phyloP scores from a whole-genome alignment of 2,797 vertebrate species.

The Chelmon rostratus region DNA sequence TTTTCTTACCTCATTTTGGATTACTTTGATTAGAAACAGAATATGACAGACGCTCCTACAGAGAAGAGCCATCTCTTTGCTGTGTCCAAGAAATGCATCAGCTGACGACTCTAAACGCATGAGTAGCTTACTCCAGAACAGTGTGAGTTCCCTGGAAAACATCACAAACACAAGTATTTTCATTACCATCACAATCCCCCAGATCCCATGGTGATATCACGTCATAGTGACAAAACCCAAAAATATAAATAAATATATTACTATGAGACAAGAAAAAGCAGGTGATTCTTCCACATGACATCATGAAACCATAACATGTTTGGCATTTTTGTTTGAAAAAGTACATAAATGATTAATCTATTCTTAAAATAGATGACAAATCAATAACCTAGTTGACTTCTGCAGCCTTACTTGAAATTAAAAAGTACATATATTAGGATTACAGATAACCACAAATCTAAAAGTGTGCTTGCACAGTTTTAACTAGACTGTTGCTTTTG shows the following conservation, averaged over 20 bases:
- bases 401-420: not conserved
- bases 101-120: slow-evolving; percentile 95
- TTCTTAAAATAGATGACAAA: not conserved
- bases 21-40: slow-evolving; percentile 99
- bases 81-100: slow-evolving; percentile 94
- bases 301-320: not conserved
- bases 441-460: not conserved
- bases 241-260: not conserved
- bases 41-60: slow-evolving; percentile 99
- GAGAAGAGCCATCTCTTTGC: slow-evolving; percentile 95
- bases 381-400: not conserved
- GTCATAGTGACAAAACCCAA: not conserved
- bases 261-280: not conserved
- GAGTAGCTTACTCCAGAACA: slow-evolving; percentile 99
- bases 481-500: not conserved
- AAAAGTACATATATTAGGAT: not conserved
- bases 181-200: not conserved
- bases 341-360: not conserved
- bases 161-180: slow-evolving; percentile 35
- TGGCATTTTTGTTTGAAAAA: not conserved
- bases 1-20: slow-evolving; percentile 97
- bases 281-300: not conserved
- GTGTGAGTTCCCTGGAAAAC: slow-evolving; percentile 94
- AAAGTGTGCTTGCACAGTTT: not conserved
- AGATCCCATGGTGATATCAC: not conserved